phyloP scores from a whole-genome alignment of 2,888 invertebrate species.

The Athalia rosae region DNA sequence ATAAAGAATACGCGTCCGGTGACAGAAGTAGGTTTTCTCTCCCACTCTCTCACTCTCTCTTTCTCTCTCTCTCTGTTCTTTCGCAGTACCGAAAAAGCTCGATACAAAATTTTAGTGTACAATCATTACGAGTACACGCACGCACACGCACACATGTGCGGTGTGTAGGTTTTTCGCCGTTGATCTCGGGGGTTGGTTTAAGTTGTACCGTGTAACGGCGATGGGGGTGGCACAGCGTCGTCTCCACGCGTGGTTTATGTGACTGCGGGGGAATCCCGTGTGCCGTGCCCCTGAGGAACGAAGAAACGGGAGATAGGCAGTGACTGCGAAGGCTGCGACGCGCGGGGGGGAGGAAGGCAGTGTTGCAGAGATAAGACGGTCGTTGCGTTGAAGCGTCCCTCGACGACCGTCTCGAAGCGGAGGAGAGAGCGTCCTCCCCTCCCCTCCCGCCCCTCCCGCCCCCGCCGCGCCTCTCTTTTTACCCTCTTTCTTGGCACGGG shows the following conservation, averaged over 20 bases:
- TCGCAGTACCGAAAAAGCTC: no score
- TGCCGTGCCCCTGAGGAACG: constrained; percentile 47
- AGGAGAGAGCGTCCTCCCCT: constrained; percentile 53
- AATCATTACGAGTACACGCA: no score
- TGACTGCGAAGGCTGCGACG: constrained; percentile 61
- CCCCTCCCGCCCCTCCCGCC: constrained; percentile 47
- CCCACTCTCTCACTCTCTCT: no score
- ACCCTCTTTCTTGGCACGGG: constrained; percentile 51
- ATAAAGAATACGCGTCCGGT: no score
- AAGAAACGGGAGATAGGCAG: constrained; percentile 63
- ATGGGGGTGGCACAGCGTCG: constrained; percentile 1
- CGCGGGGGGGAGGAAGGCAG: constrained; percentile 53
- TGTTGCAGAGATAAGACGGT: constrained; percentile 69
- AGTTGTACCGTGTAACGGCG: not conserved
- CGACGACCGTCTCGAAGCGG: constrained; percentile 64
- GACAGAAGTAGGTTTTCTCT: no score
- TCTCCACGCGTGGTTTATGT: constrained; percentile 57
- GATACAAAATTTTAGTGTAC: no score
- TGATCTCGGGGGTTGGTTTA: not conserved
- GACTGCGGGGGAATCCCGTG: constrained; percentile 48
- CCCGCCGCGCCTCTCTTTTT: constrained; percentile 47
- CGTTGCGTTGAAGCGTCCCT: constrained; percentile 71
- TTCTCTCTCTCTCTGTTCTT: no score
- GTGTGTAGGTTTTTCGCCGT: no score
- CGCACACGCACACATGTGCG: no score